Evolutionary conservation across 2,113 vertebrate genomes (phyloP), one percentile per base, ranked within the genome.

Genomic region (Triplophysa siluroides): DNA sequence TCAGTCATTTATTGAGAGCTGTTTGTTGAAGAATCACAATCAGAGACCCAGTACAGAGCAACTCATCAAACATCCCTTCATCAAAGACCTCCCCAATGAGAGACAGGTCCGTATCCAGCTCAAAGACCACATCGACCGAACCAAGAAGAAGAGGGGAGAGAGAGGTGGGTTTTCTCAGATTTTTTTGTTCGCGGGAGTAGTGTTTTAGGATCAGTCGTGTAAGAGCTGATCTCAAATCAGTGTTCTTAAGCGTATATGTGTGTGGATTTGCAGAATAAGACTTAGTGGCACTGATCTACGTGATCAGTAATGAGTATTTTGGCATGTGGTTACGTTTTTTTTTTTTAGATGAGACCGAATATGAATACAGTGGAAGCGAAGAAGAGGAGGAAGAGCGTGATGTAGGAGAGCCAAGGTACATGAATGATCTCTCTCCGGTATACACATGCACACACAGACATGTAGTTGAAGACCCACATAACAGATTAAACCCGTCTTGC

Each of bases 41-140:
- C 97, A 98, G 93, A 88, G 98, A 84, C 98, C 97, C 38, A 95
- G 95, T 75, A 99, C 98, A 0, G 98, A 99, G 87, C 97, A 99
- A 87, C 92, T 99, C 85, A 96, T 98, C 88, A 99, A 99, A 76
- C 97, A 99, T 38, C 97, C 97, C 0, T 98, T 98, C 88, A 98
- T 99, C 86, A 87, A 97, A 81, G 97, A 99, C 90, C 96, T 98
- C 8, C 95, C 96, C 80, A 99, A 99, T 1, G 97, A 99, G 69
- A 91, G 98, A 75, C 97, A 99, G 92, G 95, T 99, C 90, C 96
- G 97, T 88, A 99, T 99, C 85, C 98, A 99, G 90, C 97, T 99
- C 70, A 99, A 99, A 91, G 98, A 99, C 91, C 98, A 99, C 87
- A 99, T 99, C 19, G 97, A 99, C 83, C 94, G 98, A 82, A 99